Conservation (phyloP, 2,113 vertebrate genomes). For the Cyprinodon variegatus region DNA sequence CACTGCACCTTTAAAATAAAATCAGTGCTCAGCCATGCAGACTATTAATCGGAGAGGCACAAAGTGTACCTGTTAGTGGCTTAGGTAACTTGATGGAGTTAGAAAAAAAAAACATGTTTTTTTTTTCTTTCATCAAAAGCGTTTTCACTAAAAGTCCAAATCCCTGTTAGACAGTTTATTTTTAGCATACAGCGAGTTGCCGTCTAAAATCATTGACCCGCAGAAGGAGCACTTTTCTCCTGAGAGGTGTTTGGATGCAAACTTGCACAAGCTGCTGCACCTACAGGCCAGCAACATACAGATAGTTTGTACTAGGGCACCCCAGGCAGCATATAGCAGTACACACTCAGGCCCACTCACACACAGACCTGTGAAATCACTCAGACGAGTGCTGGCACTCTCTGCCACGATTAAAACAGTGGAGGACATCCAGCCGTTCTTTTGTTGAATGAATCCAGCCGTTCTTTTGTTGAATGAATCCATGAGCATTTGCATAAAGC, state of each 20-base stretch:
- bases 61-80: not conserved
- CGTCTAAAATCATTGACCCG: conserved; percentile 59
- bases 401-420: conserved; percentile 17
- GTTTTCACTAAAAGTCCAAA: conserved; percentile 31
- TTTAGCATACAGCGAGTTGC: conserved; percentile 52
- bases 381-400: conserved; percentile 5
- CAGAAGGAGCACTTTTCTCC: conserved; percentile 50
- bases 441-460: too few relatives aligned
- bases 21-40: not conserved
- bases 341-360: conserved; percentile 3
- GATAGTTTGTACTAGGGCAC: conserved; percentile 45
- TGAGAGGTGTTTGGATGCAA: conserved; percentile 62
- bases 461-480: too few relatives aligned
- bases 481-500: too few relatives aligned
- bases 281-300: conserved; percentile 47
- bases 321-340: conserved; percentile 43
- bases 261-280: conserved; percentile 53
- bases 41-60: conserved; percentile 9
- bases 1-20: too few relatives aligned
- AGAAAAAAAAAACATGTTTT: conserved; percentile 19
- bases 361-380: conserved; percentile 13
- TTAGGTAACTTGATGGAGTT: conserved; percentile 16
- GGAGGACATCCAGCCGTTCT: not conserved
- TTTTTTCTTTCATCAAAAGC: conserved; percentile 11
- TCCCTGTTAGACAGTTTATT: conserved; percentile 48